These are phyloP conservation scores for Palythoa grandiflora DNA, from an alignment of 92 coral and sea anemone species.

Conservation along the genomic window DNA sequence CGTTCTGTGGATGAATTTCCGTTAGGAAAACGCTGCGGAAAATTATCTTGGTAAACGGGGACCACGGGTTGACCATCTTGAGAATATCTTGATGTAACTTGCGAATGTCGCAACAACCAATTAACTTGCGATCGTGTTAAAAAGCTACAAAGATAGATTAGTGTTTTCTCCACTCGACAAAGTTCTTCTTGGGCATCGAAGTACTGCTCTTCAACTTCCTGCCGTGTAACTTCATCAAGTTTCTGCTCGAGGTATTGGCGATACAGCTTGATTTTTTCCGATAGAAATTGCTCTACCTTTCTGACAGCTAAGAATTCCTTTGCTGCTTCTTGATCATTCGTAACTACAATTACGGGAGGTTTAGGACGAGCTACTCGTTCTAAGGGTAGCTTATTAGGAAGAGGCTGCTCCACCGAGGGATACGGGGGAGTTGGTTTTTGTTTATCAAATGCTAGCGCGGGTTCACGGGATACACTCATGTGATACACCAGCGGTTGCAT, in stretches of 20 bases:
- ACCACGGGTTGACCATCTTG: background rate
- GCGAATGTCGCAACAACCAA: constrained; percentile 54
- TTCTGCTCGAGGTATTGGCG: constrained; percentile 83
- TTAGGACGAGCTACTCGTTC: background rate
- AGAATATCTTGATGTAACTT: background rate
- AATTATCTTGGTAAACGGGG: background rate
- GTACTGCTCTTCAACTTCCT: constrained; percentile 88
- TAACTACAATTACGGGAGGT: background rate
- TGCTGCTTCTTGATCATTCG: constrained; percentile 53
- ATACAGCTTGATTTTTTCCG: constrained; percentile 68
- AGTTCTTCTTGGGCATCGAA: constrained; percentile 88
- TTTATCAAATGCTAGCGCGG: background rate
- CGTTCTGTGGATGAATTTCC: background rate
- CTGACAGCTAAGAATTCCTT: constrained; percentile 52
- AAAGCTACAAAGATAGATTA: constrained; percentile 62
- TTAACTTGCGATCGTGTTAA: constrained; percentile 66
- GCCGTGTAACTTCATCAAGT: constrained; percentile 72
- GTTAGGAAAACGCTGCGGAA: background rate
- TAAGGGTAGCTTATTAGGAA: background rate
- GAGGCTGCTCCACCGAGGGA: background rate
- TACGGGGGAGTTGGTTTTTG: background rate
- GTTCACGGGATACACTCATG: background rate
- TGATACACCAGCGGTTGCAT: background rate
- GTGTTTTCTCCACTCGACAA: constrained; percentile 73
- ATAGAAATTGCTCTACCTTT: constrained; percentile 76